phyloP scores from a whole-genome alignment of 2,113 vertebrate species.

The Scolopax mira region DNA sequence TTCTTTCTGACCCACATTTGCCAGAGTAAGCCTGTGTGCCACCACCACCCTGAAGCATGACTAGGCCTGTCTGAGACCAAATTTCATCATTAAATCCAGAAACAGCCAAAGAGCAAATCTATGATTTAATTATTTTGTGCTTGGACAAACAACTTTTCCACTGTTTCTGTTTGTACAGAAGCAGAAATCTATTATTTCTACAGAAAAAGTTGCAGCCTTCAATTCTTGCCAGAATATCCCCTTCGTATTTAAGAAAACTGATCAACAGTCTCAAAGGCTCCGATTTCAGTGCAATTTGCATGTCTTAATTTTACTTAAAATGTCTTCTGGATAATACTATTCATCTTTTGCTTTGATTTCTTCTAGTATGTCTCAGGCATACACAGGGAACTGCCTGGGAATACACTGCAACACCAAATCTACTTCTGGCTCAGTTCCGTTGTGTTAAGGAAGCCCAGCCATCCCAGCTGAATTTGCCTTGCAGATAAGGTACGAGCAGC shows the following conservation, averaged over 20 bases:
- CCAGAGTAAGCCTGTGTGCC: background rate
- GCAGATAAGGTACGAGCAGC: background rate
- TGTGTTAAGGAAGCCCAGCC: background rate
- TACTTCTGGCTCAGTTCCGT: background rate
- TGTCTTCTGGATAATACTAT: background rate
- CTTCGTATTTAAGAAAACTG: background rate
- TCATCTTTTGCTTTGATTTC: background rate
- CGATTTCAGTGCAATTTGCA: background rate
- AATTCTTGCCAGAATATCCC: background rate
- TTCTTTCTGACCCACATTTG: accelerated
- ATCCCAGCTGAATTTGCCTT: background rate
- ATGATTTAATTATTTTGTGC: background rate
- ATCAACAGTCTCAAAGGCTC: background rate
- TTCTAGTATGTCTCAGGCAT: background rate
- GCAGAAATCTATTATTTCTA: background rate
- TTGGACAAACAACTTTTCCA: background rate
- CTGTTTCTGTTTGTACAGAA: background rate
- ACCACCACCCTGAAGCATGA: background rate
- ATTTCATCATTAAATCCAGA: background rate
- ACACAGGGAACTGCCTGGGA: background rate
- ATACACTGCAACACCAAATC: background rate
- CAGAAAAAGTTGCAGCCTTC: background rate
- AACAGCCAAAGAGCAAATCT: background rate
- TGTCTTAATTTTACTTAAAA: background rate
- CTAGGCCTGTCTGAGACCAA: background rate